Base-by-base conservation (phyloP, 2,113 vertebrate genomes). In the Marmota monax region DNA sequence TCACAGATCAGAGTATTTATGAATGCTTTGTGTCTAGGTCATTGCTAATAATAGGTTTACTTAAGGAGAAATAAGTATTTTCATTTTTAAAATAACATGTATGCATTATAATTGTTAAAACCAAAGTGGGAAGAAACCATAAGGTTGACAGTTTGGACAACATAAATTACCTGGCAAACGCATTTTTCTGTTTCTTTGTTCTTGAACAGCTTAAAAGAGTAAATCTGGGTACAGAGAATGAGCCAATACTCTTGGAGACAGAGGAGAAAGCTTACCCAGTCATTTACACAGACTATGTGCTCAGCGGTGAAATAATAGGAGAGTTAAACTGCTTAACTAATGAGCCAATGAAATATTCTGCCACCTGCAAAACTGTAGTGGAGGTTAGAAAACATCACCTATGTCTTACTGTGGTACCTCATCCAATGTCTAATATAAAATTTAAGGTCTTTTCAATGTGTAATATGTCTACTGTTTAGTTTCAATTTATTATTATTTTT, bases 241-340 rank as follows among this genome's bases (percentile, higher is more conserved):
- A 97, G 22, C 37, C 91, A 80, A 53, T 56, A n/a, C 0, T 92
- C 22, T 74, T 45, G n/a, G 82, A 94, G 5, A 90, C 70, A 51
- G 86, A 95, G 13, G 34, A 67, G 9, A 96, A 34, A 84, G 48
- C 76, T 32, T 39, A 72, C 25, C 34, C 58, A 11, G 39, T 85
- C 67, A 10, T 45, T 45, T 70, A 97, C 61, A 96, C 77, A 67
- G 96, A 97, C 56, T 98, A 98, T 86, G 1, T 92, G 53, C 58
- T 96, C 96, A 98, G 94, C 27, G 98, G 97, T 5, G 96, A 96
- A 95, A 97, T 96, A 92, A 96, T 97, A 96, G 98, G 96, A 95
- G 98, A 98, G 72, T 4, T 98, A 78, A 98, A 98, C 90, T 98
- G 96, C 27, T 84, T 98, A 88, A 97, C 92, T 9, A 94, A 98